Conservation (phyloP, 2,797 vertebrate genomes). For the Argya squamiceps region DNA sequence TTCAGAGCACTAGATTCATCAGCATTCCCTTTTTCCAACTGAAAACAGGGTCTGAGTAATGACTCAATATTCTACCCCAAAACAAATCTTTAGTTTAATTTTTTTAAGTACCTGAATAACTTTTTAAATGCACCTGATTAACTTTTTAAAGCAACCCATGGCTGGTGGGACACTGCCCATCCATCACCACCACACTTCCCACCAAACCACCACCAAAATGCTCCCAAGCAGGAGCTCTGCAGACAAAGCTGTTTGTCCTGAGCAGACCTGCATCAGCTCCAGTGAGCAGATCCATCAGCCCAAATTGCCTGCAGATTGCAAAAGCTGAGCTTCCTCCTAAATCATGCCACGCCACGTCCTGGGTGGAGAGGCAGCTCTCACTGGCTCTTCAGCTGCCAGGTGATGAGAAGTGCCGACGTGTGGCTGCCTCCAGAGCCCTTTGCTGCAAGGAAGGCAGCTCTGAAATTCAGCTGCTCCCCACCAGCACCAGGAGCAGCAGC, state of each 20-base stretch:
- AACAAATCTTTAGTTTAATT: background rate
- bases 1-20: background rate
- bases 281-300: slow-evolving; percentile 19
- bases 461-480: background rate
- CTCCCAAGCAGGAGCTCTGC: background rate
- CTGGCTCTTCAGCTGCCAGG: slow-evolving; percentile 45
- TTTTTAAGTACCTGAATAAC: background rate
- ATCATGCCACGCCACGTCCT: background rate
- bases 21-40: background rate
- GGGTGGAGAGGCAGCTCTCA: background rate
- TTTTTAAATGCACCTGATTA: background rate
- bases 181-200: rapidly evolving
- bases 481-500: background rate
- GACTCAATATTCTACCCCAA: background rate
- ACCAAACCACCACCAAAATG: rapidly evolving
- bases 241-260: slow-evolving; percentile 42
- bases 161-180: background rate
- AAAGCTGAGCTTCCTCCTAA: background rate
- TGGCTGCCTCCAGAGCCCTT: slow-evolving; percentile 29
- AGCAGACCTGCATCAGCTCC: background rate
- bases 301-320: background rate
- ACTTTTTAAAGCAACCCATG: rapidly evolving
- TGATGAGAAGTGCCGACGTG: slow-evolving; percentile 21
- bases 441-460: slow-evolving; percentile 26
- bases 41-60: background rate